These are phyloP conservation scores for Neoseiulus cucumeris DNA, from an alignment of 1,140 invertebrate genomes.

Conservation along the genomic window DNA sequence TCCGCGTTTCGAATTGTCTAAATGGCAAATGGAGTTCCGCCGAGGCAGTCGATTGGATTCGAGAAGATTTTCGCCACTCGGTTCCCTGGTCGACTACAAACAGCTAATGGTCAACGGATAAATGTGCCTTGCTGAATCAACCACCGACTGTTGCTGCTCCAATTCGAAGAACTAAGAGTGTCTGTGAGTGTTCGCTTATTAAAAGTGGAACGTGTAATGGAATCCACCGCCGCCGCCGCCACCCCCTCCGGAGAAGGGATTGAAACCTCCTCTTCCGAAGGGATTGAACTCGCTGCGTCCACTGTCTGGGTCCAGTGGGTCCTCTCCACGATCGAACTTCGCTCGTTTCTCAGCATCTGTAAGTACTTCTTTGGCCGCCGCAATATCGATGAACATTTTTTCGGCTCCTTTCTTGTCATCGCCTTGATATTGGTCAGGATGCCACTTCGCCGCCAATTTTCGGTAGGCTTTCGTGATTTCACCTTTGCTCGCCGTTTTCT, in stretches of 20 bases:
- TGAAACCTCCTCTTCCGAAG: constrained; percentile 45
- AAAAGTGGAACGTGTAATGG: constrained; percentile 87
- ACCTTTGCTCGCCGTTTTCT: constrained; percentile 59
- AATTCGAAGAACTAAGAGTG: too few species aligned
- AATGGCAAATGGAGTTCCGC: too few species aligned
- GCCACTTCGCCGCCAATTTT: constrained; percentile 93
- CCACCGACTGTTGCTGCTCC: too few species aligned
- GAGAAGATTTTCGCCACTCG: too few species aligned
- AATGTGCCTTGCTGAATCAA: too few species aligned
- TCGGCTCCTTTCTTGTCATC: constrained; percentile 79
- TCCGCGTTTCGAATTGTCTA: too few species aligned
- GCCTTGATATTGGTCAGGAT: constrained; percentile 85
- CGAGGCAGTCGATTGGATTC: too few species aligned
- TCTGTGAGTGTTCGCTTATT: constrained; percentile 20
- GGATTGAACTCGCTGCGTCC: constrained; percentile 49
- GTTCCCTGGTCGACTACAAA: too few species aligned
- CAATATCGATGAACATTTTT: constrained; percentile 97
- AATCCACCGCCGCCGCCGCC: constrained; percentile 47
- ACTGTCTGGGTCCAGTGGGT: constrained; percentile 88
- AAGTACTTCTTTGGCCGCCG: constrained; percentile 89
- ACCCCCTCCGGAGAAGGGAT: constrained; percentile 51
- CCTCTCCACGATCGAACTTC: constrained; percentile 41
- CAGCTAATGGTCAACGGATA: too few species aligned
- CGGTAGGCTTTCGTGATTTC: constrained; percentile 91
- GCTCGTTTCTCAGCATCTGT: constrained; percentile 34